Conservation (phyloP, 2,113 vertebrate species). For the Chinchilla lanigera region DNA sequence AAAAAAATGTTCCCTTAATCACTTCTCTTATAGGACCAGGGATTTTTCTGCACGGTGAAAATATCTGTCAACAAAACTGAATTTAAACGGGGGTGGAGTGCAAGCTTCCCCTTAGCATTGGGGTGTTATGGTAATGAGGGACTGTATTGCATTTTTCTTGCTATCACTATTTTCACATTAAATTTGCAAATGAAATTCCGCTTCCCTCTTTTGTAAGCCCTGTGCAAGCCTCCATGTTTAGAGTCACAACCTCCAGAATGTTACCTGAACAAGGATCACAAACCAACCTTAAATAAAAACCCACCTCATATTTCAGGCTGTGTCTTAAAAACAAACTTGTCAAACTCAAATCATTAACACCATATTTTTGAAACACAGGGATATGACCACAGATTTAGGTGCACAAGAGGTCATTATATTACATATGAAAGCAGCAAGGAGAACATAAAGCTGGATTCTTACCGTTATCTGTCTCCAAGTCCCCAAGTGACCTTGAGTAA, state of each 20-base stretch:
- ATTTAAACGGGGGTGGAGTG: neutral
- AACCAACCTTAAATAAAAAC: conserved; percentile 19
- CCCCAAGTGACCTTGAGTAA: neutral
- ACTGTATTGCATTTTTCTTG: conserved; percentile 27
- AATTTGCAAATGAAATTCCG: conserved; percentile 47
- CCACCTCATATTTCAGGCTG: neutral
- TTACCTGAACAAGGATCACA: neutral
- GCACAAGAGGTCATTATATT: neutral
- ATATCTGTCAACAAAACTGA: neutral
- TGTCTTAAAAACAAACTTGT: neutral
- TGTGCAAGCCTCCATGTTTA: neutral
- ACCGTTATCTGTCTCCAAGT: neutral
- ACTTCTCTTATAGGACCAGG: conserved; percentile 8
- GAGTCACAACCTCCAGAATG: neutral
- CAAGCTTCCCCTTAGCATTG: neutral
- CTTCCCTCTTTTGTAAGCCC: neutral
- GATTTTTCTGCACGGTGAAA: conserved; percentile 16
- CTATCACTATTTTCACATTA: conserved; percentile 1
- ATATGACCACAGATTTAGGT: neutral
- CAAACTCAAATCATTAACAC: neutral
- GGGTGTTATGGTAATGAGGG: neutral
- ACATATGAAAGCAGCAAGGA: neutral
- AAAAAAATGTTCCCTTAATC: conserved; percentile 64
- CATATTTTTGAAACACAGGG: neutral
- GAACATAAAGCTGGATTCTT: fast-evolving